These are phyloP conservation scores for Phoxinus dragarum DNA, from an alignment of 2,797 vertebrate species.

Conservation along the genomic window DNA sequence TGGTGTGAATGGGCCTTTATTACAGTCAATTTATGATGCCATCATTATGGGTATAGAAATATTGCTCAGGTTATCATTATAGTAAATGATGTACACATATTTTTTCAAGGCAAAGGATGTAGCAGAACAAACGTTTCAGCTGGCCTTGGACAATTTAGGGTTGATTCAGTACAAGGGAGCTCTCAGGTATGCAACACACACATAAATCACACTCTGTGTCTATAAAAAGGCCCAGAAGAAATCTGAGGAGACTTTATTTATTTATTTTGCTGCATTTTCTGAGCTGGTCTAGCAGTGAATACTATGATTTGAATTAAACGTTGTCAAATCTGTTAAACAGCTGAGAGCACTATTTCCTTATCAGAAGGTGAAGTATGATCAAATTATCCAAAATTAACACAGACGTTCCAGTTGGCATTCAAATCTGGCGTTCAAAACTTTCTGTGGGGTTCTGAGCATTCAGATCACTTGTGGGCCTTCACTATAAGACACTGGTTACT, in stretches of 20 bases:
- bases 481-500: neutral
- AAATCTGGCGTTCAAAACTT: too few relatives aligned
- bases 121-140: constrained; percentile 85
- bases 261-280: neutral
- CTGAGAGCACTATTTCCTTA: neutral
- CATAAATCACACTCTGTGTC: neutral
- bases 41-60: neutral
- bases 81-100: neutral
- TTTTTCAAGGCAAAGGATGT: constrained; percentile 86
- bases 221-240: neutral
- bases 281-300: neutral
- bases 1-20: neutral
- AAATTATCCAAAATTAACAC: neutral
- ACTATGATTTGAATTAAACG: neutral
- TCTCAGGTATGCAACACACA: constrained; percentile 78
- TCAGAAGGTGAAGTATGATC: neutral
- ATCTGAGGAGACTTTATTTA: neutral
- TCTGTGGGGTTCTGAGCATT: neutral
- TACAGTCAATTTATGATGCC: neutral
- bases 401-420: neutral
- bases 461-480: neutral
- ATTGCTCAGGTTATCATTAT: neutral
- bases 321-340: neutral
- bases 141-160: constrained; percentile 79
- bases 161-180: constrained; percentile 82